Evolutionary conservation across 2,888 invertebrate genomes (phyloP).

Genomic region (Drosophila algonquin): DNA sequence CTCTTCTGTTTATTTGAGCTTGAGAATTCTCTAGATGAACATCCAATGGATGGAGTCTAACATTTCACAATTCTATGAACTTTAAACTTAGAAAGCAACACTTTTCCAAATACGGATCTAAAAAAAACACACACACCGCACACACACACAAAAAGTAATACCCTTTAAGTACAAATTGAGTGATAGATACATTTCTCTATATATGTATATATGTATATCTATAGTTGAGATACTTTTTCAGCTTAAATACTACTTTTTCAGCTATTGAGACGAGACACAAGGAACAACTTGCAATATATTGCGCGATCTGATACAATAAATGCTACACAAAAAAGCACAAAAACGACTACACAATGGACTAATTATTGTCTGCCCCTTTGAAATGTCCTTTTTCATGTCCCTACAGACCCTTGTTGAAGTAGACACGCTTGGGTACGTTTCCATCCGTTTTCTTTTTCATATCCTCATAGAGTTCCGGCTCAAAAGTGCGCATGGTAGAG

Average conservation of each 20-base stretch:
- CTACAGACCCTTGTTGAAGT: slow-evolving; percentile 96
- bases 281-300: slow-evolving; percentile 45
- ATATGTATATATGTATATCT: too few relatives aligned
- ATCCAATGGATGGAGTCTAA: too few relatives aligned
- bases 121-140: neutral
- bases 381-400: neutral
- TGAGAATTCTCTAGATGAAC: too few relatives aligned
- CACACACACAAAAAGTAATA: slow-evolving; percentile 6
- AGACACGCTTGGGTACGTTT: slow-evolving; percentile 89
- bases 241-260: slow-evolving; percentile 32
- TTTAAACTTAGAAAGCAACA: neutral
- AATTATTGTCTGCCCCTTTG: slow-evolving; percentile 57
- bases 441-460: slow-evolving; percentile 88
- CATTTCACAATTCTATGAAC: neutral
- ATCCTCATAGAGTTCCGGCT: slow-evolving; percentile 89
- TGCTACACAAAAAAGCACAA: slow-evolving; percentile 46
- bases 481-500: slow-evolving; percentile 89
- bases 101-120: neutral
- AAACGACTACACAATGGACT: slow-evolving; percentile 45
- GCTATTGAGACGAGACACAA: slow-evolving; percentile 32
- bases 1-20: too few relatives aligned
- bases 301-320: slow-evolving; percentile 51
- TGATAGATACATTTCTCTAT: neutral
- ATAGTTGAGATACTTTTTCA: slow-evolving; percentile 36
- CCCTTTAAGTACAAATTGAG: slow-evolving; percentile 12